These are phyloP conservation scores for Eremobia ochroleuca DNA, from an alignment of 2,888 invertebrate species.

Conservation along the genomic window DNA sequence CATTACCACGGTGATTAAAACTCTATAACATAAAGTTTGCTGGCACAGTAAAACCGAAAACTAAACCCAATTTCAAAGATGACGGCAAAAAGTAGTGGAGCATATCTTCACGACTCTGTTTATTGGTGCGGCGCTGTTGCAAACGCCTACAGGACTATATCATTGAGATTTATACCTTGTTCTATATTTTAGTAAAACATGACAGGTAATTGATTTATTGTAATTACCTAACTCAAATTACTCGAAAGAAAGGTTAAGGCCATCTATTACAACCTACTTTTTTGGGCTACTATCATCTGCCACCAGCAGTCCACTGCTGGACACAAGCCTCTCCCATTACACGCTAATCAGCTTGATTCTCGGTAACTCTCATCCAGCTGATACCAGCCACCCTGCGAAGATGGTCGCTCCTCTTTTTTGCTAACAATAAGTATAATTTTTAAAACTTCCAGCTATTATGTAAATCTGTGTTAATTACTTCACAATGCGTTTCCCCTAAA, in stretches of 20 bases:
- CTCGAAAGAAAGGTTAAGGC: not conserved
- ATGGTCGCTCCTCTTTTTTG: not conserved
- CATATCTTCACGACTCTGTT: slow-evolving; percentile 44
- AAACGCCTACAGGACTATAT: slow-evolving; percentile 45
- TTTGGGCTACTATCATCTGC: not conserved
- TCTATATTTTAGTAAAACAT: slow-evolving; percentile 30
- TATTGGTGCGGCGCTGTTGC: slow-evolving; percentile 32
- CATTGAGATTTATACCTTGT: slow-evolving; percentile 36
- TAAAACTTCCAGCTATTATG: not conserved
- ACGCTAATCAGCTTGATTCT: not conserved
- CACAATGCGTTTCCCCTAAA: not conserved
- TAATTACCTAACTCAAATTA: slow-evolving; percentile 13
- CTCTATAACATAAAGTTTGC: slow-evolving; percentile 12
- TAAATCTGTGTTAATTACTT: not conserved
- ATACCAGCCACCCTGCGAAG: not conserved
- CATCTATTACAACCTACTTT: not conserved
- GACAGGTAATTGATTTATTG: slow-evolving; percentile 40
- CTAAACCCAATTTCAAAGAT: slow-evolving; percentile 23
- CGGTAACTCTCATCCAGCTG: not conserved
- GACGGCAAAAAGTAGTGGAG: slow-evolving; percentile 21
- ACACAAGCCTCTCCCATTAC: not conserved
- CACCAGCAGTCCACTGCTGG: not conserved
- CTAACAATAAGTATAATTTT: not conserved
- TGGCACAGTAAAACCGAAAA: slow-evolving; percentile 27
- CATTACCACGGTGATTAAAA: slow-evolving; percentile 37